Percentiles rank a stretch among this genome's conserved stretches.
phyloP scores from a whole-genome alignment of 2,797 vertebrate species.

The Knipowitschia caucasica region DNA sequence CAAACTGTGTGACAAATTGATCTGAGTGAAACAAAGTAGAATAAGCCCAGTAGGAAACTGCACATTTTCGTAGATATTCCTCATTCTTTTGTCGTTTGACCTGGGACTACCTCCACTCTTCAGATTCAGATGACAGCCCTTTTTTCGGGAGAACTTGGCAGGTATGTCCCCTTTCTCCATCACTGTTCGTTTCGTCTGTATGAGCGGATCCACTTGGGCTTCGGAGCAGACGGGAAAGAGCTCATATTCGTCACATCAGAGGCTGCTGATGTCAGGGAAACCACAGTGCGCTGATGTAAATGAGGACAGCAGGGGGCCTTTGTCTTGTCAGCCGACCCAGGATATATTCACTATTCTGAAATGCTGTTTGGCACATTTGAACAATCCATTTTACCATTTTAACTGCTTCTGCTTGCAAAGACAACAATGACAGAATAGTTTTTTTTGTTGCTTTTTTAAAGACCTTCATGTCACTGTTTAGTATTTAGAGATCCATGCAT shows the following conservation, averaged over 20 bases:
- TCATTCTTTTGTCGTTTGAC: neutral
- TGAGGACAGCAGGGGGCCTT: slow-evolving; percentile 19
- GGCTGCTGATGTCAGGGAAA: slow-evolving; percentile 49
- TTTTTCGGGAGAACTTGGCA: slow-evolving; percentile 44
- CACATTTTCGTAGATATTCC: neutral
- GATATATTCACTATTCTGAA: slow-evolving; percentile 26
- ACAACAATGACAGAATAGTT: too few species aligned
- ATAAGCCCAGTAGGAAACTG: neutral
- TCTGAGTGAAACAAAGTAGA: neutral
- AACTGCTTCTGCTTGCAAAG: slow-evolving; percentile 18
- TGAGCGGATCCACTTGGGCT: slow-evolving; percentile 21
- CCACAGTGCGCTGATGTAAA: slow-evolving; percentile 27
- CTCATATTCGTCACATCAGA: slow-evolving; percentile 51
- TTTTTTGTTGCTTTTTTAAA: too few species aligned
- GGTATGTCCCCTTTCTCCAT: slow-evolving; percentile 14
- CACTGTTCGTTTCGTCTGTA: slow-evolving; percentile 29
- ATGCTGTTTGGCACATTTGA: slow-evolving; percentile 25
- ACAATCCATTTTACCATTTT: slow-evolving; percentile 24
- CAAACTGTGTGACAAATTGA: neutral
- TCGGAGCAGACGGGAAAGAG: slow-evolving; percentile 31
- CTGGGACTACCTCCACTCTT: neutral
- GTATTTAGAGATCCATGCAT: too few species aligned
- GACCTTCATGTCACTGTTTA: too few species aligned
- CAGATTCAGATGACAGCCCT: slow-evolving; percentile 16
- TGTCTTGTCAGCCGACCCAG: slow-evolving; percentile 25